Conservation (phyloP, 2,797 vertebrate genomes). For the Sphenodon punctatus region DNA sequence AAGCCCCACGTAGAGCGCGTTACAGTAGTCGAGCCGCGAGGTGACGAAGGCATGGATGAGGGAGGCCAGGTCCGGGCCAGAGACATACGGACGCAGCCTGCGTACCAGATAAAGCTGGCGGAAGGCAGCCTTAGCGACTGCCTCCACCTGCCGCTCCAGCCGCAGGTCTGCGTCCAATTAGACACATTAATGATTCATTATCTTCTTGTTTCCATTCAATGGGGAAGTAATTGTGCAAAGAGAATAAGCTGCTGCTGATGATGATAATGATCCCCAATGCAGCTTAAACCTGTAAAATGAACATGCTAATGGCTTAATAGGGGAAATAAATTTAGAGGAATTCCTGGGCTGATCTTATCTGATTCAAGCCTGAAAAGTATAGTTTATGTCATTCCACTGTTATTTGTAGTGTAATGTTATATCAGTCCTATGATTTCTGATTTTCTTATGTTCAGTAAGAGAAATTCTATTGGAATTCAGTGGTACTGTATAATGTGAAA, state of each 20-base stretch:
- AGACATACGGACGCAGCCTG: no score
- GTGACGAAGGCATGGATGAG: no score
- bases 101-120: no score
- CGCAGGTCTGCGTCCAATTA: no score
- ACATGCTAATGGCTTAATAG: slow-evolving; percentile 24
- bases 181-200: slow-evolving; percentile 26
- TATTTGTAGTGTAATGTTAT: not conserved
- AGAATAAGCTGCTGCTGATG: not conserved
- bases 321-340: not conserved
- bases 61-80: no score
- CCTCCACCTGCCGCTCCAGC: no score
- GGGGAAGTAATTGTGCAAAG: slow-evolving; percentile 22
- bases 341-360: not conserved
- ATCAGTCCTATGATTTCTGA: not conserved
- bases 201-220: slow-evolving; percentile 12
- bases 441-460: not conserved
- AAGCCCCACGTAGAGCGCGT: no score
- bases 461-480: not conserved
- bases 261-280: slow-evolving; percentile 21
- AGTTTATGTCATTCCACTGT: not conserved
- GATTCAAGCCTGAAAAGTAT: not conserved
- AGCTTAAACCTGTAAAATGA: slow-evolving; percentile 32
- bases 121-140: no score
- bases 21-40: no score
- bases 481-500: not conserved